Base-by-base conservation (phyloP, 2,888 invertebrate species). In the Zygaena filipendulae region DNA sequence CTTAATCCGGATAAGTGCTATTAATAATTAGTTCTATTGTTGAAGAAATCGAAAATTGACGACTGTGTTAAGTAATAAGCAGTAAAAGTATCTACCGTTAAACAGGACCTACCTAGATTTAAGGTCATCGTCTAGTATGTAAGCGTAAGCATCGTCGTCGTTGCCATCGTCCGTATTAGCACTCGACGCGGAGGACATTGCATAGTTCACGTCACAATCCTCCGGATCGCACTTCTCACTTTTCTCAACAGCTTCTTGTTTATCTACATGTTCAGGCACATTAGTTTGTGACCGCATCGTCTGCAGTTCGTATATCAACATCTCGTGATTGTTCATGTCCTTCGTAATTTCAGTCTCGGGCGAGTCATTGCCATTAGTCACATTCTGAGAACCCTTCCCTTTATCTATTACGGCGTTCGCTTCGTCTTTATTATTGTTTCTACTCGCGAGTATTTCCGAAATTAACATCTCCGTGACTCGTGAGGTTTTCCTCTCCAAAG, bases 301-400 rank as follows among this genome's bases (percentile, higher is more conserved):
- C 45, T 87, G 84, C 58, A 88, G 53, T 54, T 88, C 88, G 36
- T 86, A 84, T 47, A 88, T 88, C 46, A 88, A 74, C 64, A 87
- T 81, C 63, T 88, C 88, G 52, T 87, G 87, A 54, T 85, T 85
- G 47, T 72, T 79, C 71, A 80, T 77, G 46, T 81, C 81, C 49
- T 72, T 77, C 62, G 61, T 66, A 41, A 56, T 47, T 18, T 63
- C 64, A 23, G 53, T 51, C 36, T 69, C 71, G 16, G 62, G 50
- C 20, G 60, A 54, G 18, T 54, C 59, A 40, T 58, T 59, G 19
- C 62, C 62, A 35, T 70, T 71, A 35, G 39, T 44, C 32, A 52
- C 32, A 29, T 55, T 56, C 47, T 52, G 52, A 20, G 56, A 52
- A 52, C 52, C 53, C 43, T 80, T 80, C 29, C 79, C 79, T 54